Base-by-base conservation (phyloP, 2,797 vertebrate species). In the Uromys caudimaculatus region DNA sequence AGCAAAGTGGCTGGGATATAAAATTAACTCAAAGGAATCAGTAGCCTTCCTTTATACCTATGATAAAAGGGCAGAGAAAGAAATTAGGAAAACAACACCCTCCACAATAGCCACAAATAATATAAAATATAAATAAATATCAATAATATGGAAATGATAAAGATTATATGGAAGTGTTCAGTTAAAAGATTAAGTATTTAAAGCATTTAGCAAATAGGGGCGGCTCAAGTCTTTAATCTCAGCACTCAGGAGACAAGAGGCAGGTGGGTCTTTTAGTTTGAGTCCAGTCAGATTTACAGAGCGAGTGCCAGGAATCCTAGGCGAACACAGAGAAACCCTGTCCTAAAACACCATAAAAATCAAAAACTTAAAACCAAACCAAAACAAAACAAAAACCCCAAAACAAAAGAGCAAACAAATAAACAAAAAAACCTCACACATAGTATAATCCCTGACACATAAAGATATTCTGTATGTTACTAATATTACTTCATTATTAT, bases 401-500 rank as follows among this genome's bases (percentile, higher is more conserved):
- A 62, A 69, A 7, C 2, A 19, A 19, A 69, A 69, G 67, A 69
- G 2, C 6, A n/a, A 69, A n/a, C 35, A 75, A 67, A 67, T 67
- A 67, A 16, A 67, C 13, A n/a, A 75, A 44, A 75, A 75, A 14
- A 29, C 6, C 75, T 47, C 24, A 47, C 35, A 76, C 21, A 79
- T 21, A 81, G 13, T 32, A 88, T 14, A 92, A 75, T 85, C 50
- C 27, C 27, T 81, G 19, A 64, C 12, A 92, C 29, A 19, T 35
- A 62, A 44, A 64, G 78, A 58, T 14, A 6, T 67, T 85, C 50
- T 69, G 2, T n/a, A 35, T 19, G 11, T 29, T 64, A 38, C n/a
- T 92, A 62, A 60, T 60, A 88, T 78, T 93, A 82, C 60, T 92
- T 85, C 79, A 69, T 89, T 77, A 89, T 86, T 91, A 75, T 69